Evolutionary conservation across 2,113 vertebrate genomes (phyloP).

Genomic region (Malurus cyaneus): DNA sequence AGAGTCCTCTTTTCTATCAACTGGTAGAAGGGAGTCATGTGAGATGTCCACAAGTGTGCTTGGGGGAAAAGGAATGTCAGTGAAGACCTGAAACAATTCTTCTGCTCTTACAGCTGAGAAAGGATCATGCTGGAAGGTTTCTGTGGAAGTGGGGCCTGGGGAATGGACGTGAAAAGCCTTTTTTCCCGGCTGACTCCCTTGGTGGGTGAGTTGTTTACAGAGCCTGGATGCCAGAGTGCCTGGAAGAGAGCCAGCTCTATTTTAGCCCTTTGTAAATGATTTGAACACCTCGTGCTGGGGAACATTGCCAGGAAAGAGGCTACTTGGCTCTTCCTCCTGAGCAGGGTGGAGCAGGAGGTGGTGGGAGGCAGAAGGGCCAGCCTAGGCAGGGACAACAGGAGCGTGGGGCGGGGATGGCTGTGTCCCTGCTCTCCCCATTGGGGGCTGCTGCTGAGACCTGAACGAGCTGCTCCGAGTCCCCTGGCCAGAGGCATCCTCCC

Average conservation of each 20-base stretch:
- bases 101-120: background rate
- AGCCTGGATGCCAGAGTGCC: background rate
- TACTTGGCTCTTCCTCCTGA: background rate
- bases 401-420: background rate
- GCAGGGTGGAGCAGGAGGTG: accelerated
- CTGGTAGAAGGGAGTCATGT: background rate
- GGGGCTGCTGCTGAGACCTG: background rate
- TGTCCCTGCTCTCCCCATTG: background rate
- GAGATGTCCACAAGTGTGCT: background rate
- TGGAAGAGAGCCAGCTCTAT: background rate
- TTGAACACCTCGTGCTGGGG: background rate
- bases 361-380: background rate
- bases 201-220: background rate
- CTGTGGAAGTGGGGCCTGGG: background rate
- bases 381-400: background rate
- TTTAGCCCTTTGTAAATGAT: background rate
- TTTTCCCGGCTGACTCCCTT: background rate
- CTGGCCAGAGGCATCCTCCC: background rate
- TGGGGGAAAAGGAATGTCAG: background rate
- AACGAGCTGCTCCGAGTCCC: background rate
- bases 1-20: background rate
- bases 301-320: background rate
- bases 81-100: background rate
- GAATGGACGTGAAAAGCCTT: slow-evolving; percentile 17
- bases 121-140: background rate